Conservation (phyloP, 2,888 invertebrate species). For the Leptogaster cylindrica region DNA sequence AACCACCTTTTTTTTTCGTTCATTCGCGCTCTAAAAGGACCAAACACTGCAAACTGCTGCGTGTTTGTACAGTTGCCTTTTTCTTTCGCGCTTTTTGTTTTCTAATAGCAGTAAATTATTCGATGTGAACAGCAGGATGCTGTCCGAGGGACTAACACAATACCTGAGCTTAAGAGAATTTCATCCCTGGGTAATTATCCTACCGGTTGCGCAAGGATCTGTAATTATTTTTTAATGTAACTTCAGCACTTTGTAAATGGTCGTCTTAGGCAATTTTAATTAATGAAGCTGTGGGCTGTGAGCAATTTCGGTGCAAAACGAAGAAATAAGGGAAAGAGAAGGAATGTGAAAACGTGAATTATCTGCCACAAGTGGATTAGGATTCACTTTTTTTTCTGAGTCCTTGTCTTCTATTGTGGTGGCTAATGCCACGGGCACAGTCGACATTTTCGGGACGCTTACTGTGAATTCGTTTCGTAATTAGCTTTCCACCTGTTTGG, state of each 20-base stretch:
- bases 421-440: too few relatives aligned
- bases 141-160: neutral
- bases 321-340: neutral
- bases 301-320: neutral
- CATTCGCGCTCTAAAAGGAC: conserved; percentile 3
- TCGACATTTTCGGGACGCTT: too few relatives aligned
- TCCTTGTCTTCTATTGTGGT: neutral
- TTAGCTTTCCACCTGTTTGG: too few relatives aligned
- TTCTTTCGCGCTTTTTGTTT: neutral
- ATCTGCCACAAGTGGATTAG: conserved; percentile 3
- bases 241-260: conserved; percentile 35
- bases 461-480: too few relatives aligned
- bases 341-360: neutral
- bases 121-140: neutral
- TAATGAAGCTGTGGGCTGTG: conserved; percentile 11
- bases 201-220: conserved; percentile 8
- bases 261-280: conserved; percentile 15
- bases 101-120: neutral
- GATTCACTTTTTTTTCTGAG: neutral
- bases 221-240: conserved; percentile 43
- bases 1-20: conserved; percentile 8
- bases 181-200: neutral
- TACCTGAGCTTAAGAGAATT: neutral
- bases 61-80: neutral
- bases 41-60: too few relatives aligned